A percentile compares a stretch with the other conserved stretches of the same genome.
Conservation (phyloP, 2,888 invertebrate genomes). For the Pelosia muscerda region DNA sequence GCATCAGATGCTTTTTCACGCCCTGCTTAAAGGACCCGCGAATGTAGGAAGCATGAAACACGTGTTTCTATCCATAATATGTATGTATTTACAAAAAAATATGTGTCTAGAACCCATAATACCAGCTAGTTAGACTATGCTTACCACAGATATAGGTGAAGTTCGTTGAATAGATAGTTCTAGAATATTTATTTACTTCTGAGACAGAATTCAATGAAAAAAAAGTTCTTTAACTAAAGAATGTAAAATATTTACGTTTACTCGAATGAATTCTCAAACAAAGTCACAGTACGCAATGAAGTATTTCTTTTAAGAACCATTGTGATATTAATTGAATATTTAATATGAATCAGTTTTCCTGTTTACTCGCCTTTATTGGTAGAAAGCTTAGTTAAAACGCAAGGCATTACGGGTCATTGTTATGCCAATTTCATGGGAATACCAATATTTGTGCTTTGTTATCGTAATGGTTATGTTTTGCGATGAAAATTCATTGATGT, state of each 20-base stretch:
- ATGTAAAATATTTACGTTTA: no score
- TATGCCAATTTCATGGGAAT: not conserved
- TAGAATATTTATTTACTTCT: no score
- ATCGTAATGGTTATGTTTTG: conserved; percentile 4
- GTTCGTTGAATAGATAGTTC: no score
- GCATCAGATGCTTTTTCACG: no score
- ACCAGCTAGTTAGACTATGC: no score
- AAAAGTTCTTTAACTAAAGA: not conserved
- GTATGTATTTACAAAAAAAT: no score
- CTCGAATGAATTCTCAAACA: not conserved
- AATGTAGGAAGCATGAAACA: no score
- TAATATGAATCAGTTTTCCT: conserved; percentile 21
- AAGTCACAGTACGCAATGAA: conserved; percentile 10
- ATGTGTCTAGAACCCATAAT: no score
- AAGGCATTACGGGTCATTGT: conserved; percentile 1
- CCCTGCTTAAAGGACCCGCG: no score
- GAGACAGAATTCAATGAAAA: not conserved
- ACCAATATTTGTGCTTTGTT: conserved; percentile 10
- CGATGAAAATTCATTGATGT: conserved; percentile 7
- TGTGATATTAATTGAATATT: conserved; percentile 18
- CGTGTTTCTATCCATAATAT: no score
- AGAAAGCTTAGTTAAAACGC: conserved; percentile 10
- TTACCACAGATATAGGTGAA: no score
- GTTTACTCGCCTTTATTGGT: conserved; percentile 9
- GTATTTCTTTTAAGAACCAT: conserved; percentile 18